A percentile compares a stretch with the other conserved stretches of the same genome.
Conservation (phyloP, 2,888 invertebrate species). For the Pteria penguin region DNA sequence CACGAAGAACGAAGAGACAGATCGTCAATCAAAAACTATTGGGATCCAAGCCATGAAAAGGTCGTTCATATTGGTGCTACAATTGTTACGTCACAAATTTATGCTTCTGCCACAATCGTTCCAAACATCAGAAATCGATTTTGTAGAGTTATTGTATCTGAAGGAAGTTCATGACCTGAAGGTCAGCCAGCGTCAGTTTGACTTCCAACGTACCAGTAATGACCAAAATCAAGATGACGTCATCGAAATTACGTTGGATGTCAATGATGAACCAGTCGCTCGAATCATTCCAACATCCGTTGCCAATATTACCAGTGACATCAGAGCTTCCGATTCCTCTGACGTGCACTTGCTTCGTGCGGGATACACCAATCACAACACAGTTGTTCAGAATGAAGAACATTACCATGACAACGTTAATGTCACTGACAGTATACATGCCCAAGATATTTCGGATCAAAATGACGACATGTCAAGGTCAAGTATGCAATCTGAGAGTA, state of each 20-base stretch:
- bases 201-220: neutral
- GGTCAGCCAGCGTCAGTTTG: slow-evolving; percentile 2
- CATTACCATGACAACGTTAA: neutral
- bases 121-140: neutral
- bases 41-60: slow-evolving; percentile 17
- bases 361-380: slow-evolving; percentile 4
- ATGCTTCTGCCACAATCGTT: slow-evolving; percentile 9
- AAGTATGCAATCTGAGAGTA: neutral
- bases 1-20: slow-evolving; percentile 9
- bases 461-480: neutral
- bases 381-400: neutral
- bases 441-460: neutral
- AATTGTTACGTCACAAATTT: slow-evolving; percentile 34
- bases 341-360: neutral
- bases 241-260: slow-evolving; percentile 22
- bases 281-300: slow-evolving; percentile 11
- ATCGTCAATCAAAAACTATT: slow-evolving; percentile 12
- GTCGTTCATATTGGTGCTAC: slow-evolving; percentile 18
- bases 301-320: neutral
- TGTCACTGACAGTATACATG: neutral
- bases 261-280: slow-evolving; percentile 22
- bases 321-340: neutral
- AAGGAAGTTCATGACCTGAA: neutral
- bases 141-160: neutral
- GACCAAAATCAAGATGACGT: slow-evolving; percentile 26